Base-by-base conservation (phyloP, 2,797 vertebrate species). In the Neosalanx taihuensis region DNA sequence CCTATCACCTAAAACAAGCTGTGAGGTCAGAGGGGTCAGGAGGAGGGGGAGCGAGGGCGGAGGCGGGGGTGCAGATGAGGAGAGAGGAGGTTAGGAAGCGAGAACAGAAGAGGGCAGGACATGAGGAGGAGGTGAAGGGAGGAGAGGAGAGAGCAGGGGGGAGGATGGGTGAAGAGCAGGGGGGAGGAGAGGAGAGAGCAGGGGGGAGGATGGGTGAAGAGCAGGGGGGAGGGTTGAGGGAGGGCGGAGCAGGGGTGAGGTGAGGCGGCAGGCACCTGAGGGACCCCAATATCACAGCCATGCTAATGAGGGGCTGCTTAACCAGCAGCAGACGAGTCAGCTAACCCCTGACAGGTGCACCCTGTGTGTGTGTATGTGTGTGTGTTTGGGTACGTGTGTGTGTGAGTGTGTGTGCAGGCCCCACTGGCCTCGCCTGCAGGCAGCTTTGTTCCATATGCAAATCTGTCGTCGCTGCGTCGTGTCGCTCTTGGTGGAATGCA, bases 251-350 rank as follows among this genome's bases (percentile, higher is more conserved):
- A 7, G 37, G 37, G 37, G 10, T 41, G 37, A 37, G 35, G 6
- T 7, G 35, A 41, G 37, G 37, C 37, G 12, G 82, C 81, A 84
- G 85, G 85, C 89, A 89, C 87, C 88, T 88, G 86, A 91, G 93
- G 88, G 91, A 92, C 89, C 91, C 88, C 87, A 90, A 77, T 90
- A 93, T 94, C 92, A 93, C 90, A 93, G 90, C 87, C 88, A 93
- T 93, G 92, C 92, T 94, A 92, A 93, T 93, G 93, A 94, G 92
- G 89, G 89, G 88, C 83, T 85, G 86, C 90, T 87, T 91, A 91
- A 91, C 91, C 91, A 91, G 88, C 81, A 89, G 82, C 84, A 85
- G 93, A 93, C 91, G 88, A 91, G 93, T 93, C 94, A 94, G 91
- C 88, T 91, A 92, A 92, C 89, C 93, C 90, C 91, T 93, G 92